Evolutionary conservation across 2,888 invertebrate species (phyloP).

Genomic region (Erannis defoliaria): DNA sequence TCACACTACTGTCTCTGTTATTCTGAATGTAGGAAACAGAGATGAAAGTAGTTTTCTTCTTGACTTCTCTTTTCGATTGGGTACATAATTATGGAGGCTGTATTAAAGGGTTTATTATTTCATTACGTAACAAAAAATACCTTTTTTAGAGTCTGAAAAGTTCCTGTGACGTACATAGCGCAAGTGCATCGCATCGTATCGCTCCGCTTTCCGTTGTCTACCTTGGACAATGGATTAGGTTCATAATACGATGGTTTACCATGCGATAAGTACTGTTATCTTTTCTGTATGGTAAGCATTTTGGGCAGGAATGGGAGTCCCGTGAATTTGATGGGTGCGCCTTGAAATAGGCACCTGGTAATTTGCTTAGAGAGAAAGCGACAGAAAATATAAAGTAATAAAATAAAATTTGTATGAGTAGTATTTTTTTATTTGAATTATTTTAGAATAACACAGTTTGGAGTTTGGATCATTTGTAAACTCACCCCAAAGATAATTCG

Average conservation of each 20-base stretch:
- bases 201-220: neutral
- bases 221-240: neutral
- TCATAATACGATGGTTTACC: slow-evolving; percentile 3
- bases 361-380: slow-evolving; percentile 15
- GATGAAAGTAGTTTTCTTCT: too few relatives aligned
- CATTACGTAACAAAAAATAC: too few relatives aligned
- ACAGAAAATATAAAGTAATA: neutral
- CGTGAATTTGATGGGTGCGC: neutral
- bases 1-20: too few relatives aligned
- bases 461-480: too few relatives aligned
- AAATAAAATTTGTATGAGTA: neutral
- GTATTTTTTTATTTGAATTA: too few relatives aligned
- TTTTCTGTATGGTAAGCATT: neutral
- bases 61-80: too few relatives aligned
- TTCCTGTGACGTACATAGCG: neutral
- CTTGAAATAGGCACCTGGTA: slow-evolving; percentile 25
- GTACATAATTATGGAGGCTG: too few relatives aligned
- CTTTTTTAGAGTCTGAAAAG: too few relatives aligned
- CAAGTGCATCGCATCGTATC: neutral
- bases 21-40: too few relatives aligned
- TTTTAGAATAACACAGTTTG: too few relatives aligned
- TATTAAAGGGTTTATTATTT: too few relatives aligned
- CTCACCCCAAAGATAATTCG: too few relatives aligned
- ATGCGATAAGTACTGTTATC: slow-evolving; percentile 4
- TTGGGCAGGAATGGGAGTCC: neutral